A percentile compares a stretch with the other conserved stretches of the same genome.
phyloP scores from a whole-genome alignment of 2,113 vertebrate species.

The Ptychochromis oligacanthus region DNA sequence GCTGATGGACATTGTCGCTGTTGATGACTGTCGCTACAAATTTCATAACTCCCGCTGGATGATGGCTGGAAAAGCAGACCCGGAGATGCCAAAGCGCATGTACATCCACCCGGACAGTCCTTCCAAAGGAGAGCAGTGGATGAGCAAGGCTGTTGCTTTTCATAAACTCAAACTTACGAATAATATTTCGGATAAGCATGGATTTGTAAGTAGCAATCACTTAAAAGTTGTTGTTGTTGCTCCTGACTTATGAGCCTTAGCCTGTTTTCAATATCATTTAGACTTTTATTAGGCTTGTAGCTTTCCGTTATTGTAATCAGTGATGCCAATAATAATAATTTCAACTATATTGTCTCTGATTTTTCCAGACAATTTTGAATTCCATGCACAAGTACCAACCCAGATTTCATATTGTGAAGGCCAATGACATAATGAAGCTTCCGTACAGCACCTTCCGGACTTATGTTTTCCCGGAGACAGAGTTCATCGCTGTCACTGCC shows the following conservation, averaged over 20 bases:
- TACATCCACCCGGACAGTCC: constrained; percentile 99
- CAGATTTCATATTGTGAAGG: constrained; percentile 94
- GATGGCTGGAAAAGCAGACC: constrained; percentile 95
- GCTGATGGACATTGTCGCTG: constrained; percentile 96
- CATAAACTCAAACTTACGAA: constrained; percentile 99
- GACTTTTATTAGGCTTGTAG: too few species aligned
- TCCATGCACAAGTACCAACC: constrained; percentile 99
- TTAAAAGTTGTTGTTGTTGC: background rate
- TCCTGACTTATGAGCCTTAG: background rate
- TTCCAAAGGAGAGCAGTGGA: constrained; percentile 96
- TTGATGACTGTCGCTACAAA: constrained; percentile 95
- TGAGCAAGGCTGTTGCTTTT: constrained; percentile 96
- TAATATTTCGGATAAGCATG: constrained; percentile 96
- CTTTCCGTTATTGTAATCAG: background rate
- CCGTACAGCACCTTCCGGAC: constrained; percentile 98
- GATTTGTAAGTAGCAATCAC: constrained; percentile 88
- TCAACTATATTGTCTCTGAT: background rate
- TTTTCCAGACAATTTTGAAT: constrained; percentile 94
- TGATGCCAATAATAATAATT: background rate
- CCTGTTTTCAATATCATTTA: too few species aligned
- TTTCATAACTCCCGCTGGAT: constrained; percentile 96
- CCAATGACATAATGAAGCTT: constrained; percentile 96
- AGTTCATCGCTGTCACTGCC: constrained; percentile 97
- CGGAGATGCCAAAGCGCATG: constrained; percentile 98
- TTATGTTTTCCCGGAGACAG: constrained; percentile 95